phyloP scores from a whole-genome alignment of 2,888 invertebrate species.

The Latrodectus elegans region DNA sequence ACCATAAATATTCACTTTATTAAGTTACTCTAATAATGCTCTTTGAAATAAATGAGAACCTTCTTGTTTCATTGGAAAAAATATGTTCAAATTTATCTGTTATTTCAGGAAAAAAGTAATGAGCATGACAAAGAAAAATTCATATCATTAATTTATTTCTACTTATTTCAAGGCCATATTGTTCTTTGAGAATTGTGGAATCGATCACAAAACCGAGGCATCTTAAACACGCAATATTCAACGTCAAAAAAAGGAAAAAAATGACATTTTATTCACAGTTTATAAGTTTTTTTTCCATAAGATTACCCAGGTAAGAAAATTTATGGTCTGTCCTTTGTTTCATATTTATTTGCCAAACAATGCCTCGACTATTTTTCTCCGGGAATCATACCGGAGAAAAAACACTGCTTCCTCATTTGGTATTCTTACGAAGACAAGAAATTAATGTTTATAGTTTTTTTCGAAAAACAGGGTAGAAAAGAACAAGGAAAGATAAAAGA shows the following conservation, averaged over 20 bases:
- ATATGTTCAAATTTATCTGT: no score
- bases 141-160: no score
- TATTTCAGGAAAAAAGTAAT: no score
- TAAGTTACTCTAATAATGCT: no score
- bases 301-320: not conserved
- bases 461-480: not conserved
- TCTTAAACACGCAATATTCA: not conserved
- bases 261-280: not conserved
- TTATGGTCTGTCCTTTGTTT: not conserved
- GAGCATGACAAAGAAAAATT: no score
- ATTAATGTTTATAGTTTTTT: constrained; percentile 5
- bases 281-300: not conserved
- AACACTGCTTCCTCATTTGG: not conserved
- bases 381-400: not conserved
- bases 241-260: not conserved
- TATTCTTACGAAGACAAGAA: not conserved
- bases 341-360: not conserved
- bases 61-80: no score
- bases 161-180: no score
- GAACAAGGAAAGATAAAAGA: not conserved
- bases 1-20: no score
- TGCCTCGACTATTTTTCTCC: not conserved
- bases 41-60: no score
- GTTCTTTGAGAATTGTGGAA: no score
- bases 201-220: no score